These are phyloP conservation scores for Sebastes iracundus DNA, from an alignment of 2,797 vertebrate genomes.

Conservation along the genomic window DNA sequence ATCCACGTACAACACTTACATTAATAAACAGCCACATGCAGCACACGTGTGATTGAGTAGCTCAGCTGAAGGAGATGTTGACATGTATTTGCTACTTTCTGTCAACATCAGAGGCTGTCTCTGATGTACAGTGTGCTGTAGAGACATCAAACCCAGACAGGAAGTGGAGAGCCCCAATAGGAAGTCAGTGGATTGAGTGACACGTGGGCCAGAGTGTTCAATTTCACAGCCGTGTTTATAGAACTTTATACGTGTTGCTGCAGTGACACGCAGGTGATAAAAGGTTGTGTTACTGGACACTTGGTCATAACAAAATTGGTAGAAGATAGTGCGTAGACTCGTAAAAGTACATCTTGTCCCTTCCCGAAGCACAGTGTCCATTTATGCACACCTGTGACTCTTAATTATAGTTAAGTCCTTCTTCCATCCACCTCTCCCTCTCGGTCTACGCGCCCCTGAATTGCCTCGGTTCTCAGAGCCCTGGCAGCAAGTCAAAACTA, in stretches of 20 bases:
- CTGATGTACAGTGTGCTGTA: slow-evolving; percentile 1
- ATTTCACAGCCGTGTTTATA: neutral
- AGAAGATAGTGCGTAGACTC: neutral
- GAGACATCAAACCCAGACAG: slow-evolving; percentile 29
- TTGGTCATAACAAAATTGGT: neutral
- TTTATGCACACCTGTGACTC: slow-evolving; percentile 32
- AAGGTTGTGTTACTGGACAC: neutral
- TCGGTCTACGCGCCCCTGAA: slow-evolving; percentile 36
- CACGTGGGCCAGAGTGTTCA: neutral
- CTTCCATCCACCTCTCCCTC: neutral
- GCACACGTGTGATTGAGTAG: neutral
- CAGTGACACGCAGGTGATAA: neutral
- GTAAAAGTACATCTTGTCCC: neutral
- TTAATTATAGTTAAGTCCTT: slow-evolving; percentile 20
- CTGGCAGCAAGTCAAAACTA: slow-evolving; percentile 75
- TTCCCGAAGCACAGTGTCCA: neutral
- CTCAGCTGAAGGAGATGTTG: slow-evolving; percentile 27
- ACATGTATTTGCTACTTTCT: slow-evolving; percentile 44
- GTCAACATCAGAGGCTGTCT: slow-evolving; percentile 39
- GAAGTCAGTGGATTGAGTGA: slow-evolving; percentile 31
- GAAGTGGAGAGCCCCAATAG: slow-evolving; percentile 37
- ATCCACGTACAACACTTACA: neutral
- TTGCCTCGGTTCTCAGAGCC: slow-evolving; percentile 46
- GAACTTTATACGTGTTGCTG: neutral
- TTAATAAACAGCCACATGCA: slow-evolving; percentile 39